Evolutionary conservation across 2,888 invertebrate species (phyloP), one percentile per base, ranked within the genome.

Genomic region (Drosophila lacicola): DNA sequence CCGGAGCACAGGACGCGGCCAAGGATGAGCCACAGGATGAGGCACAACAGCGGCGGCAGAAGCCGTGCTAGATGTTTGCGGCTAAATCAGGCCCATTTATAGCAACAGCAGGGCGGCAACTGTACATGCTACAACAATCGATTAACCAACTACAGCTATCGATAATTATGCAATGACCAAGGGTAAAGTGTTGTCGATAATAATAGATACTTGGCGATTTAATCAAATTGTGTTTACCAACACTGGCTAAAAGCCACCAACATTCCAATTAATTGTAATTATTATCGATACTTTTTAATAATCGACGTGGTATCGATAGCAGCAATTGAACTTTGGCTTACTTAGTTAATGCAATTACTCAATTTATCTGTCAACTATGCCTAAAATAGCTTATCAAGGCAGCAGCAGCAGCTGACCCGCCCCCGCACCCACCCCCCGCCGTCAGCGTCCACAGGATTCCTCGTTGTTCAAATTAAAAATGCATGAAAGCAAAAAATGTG

Each of bases 401-500:
- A 5, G 13, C 51, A 33, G 17, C 42, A 51, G 11, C 21, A 17
- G 33, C 25, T 50, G 54, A 60, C 49, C 11, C 13, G 17, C 21
- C 19, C 56, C 50, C 37, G 17, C 41, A 14, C 11, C 21, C 37
- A 4, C 25, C 21, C 1, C 4, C 14, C 4, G n/a, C 13, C 39
- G 34, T 5, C 11, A 1, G 14, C 46, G 50, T 50, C 60, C 77
- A 50, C 60, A 61, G 70, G 54, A 69, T 58, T 72, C 70, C 47
- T 51, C 68, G 67, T 55, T 78, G 75, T 67, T 74, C 77, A 83
- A 89, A 89, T 89, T 89, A 88, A 83, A 88, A 89, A 88, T 89
- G 86, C 84, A 88, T 84, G 86, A 90, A 82, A 88, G 90, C 84
- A 80, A 80, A 82, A 29, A 88, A 82, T 82, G 73, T 78, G 87